Base-by-base conservation (phyloP, 2,888 invertebrate genomes). In the Atrina japonica region DNA sequence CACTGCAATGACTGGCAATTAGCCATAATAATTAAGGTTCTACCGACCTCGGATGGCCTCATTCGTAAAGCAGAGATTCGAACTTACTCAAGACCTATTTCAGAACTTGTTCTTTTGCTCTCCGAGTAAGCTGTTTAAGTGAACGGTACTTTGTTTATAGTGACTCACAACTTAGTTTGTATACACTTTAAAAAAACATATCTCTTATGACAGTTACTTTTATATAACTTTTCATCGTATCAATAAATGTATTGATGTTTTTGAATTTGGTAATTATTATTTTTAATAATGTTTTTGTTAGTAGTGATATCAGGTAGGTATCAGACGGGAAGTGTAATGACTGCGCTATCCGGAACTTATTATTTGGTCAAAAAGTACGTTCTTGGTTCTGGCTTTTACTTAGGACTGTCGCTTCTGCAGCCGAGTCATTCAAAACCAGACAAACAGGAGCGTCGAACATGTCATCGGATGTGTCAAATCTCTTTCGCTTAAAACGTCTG, bases 251-350 rank as follows among this genome's bases (percentile, higher is more conserved):
- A 47, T 47, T 47, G 47, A 18, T 16, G n/a, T 18, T 47, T 6
- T 47, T 47, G 7, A n/a, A 16, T 47, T n/a, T n/a, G 7, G 18
- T 47, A 16, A 18, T 47, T 47, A 7, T 6, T 18, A 47, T 47
- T 47, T 47, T 14, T 18, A 7, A 7, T 21, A 47, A 47, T 18
- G 7, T 6, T 21, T 16, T 7, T 18, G n/a, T 6, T 47, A 47
- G 16, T 47, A 18, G 47, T 47, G 47, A 47, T 47, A 47, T 47
- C 47, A 47, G n/a, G 47, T 47, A 47, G 47, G 16, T 47, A 47
- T 47, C 47, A 47, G 47, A 47, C 47, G 47, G 47, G 47, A n/a
- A 47, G 47, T 47, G 47, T 47, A 7, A 47, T 47, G 47, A 16
- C 7, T 47, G 14, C 18, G 47, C 0, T 35, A 11, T 35, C 35